Evolutionary conservation across 1,140 invertebrate species (phyloP), one percentile per base, ranked within the genome.

Genomic region (Probaryconus sp.): DNA sequence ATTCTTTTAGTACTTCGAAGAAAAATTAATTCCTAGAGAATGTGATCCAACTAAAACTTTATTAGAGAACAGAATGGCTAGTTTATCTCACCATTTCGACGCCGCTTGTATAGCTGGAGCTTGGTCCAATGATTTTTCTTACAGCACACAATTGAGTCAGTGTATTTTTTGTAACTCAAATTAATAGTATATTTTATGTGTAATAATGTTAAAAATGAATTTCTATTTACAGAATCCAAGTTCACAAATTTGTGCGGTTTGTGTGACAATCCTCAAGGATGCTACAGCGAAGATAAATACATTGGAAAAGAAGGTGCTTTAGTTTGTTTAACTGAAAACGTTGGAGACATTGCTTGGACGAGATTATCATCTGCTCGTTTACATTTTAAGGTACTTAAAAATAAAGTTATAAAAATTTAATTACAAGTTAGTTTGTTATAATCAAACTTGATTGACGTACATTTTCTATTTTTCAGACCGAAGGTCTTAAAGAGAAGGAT

Each of bases 331-430:
- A 91, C 91, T 9, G 92, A 93, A 65, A 91, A 92, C 11, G 87
- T 88, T 2, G 96, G 94, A 0, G 93, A 96, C 76, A 89, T 96
- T 6, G 93, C 94, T 17, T 97, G 95, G 92, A 90, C 94, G 0
- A 91, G 93, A 60, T 83, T 91, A 1, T 90, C 91, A 47, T 91
- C 93, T 78, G 89, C 91, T 1, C 78, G 80, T 3, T 78, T 88
- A 21, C 92, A 93, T 79, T 94, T 94, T 76, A 90, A 90, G 68
- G 90, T 94, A 79, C 85, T 83, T 7, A 35, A 2, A 37, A 10
- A 26, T 14, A 42, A 42, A 17, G n/a, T 9, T n/a, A 42, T 33
- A 11, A 30, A 20, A 11, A 17, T 13, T 30, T 10, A 16, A n/a
- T n/a, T n/a, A n/a, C n/a, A n/a, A n/a, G n/a, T n/a, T n/a, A n/a